phyloP scores from a whole-genome alignment of 2,888 invertebrate genomes.

The Sycophila texana region DNA sequence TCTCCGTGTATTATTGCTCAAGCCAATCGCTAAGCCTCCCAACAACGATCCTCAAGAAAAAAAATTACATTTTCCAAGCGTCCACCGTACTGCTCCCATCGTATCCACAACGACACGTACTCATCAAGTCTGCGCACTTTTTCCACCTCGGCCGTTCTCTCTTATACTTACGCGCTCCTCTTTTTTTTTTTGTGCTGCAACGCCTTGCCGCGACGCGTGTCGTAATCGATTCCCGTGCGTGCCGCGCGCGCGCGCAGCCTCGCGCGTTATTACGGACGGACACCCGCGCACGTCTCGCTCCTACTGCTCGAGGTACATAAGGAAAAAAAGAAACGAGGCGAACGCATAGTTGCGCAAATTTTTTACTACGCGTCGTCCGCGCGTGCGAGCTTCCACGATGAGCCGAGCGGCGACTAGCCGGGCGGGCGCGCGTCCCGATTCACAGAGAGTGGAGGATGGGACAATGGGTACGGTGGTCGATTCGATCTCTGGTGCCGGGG shows the following conservation, averaged over 20 bases:
- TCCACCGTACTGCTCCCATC: no score
- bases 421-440: conserved; percentile 69
- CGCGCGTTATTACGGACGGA: conserved; percentile 2
- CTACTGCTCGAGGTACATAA: no score
- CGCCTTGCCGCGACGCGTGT: conserved; percentile 21
- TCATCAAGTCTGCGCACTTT: no score
- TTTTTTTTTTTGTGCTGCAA: background rate
- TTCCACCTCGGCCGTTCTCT: background rate
- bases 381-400: background rate
- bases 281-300: background rate
- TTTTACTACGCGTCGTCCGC: conserved; percentile 16
- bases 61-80: no score
- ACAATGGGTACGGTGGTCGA: conserved; percentile 23
- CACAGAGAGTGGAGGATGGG: conserved; percentile 60
- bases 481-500: conserved; percentile 27
- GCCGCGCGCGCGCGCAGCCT: background rate
- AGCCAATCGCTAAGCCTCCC: no score
- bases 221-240: conserved; percentile 44
- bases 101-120: no score
- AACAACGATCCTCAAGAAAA: no score
- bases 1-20: no score
- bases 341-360: conserved; percentile 37
- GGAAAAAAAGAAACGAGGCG: conserved; percentile 25
- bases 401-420: no score
- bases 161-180: background rate